Conservation (phyloP, 2,888 invertebrate species). For the Anarsia innoxiella region DNA sequence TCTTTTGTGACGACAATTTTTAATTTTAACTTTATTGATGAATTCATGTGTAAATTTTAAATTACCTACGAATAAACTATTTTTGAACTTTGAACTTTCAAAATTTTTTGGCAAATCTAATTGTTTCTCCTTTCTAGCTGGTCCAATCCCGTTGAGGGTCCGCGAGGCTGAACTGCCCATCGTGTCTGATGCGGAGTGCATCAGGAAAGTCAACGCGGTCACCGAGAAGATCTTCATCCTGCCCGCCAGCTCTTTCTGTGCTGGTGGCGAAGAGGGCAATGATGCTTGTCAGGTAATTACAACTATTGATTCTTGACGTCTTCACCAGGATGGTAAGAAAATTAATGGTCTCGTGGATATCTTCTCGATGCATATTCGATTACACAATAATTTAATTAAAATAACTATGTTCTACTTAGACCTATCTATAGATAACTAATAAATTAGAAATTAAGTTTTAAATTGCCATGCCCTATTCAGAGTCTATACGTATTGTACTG, state of each 20-base stretch:
- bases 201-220: slow-evolving; percentile 93
- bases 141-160: slow-evolving; percentile 91
- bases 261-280: slow-evolving; percentile 93
- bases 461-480: background rate
- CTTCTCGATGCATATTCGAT: background rate
- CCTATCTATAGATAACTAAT: no score
- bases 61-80: no score
- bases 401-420: no score
- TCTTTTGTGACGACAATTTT: no score
- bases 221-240: slow-evolving; percentile 96
- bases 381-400: background rate
- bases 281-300: slow-evolving; percentile 89
- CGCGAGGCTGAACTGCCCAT: slow-evolving; percentile 94
- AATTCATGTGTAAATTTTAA: no score
- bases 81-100: no score
- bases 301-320: background rate
- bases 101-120: no score
- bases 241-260: slow-evolving; percentile 95
- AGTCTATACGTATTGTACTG: no score
- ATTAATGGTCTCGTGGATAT: background rate
- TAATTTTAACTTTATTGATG: no score
- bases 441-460: no score
- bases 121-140: no score
- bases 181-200: slow-evolving; percentile 93
- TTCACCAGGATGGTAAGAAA: background rate